A percentile compares a stretch with the other conserved stretches of the same genome.
These are phyloP conservation scores for Larimichthys crocea DNA, from an alignment of 2,113 vertebrate species.

Conservation along the genomic window DNA sequence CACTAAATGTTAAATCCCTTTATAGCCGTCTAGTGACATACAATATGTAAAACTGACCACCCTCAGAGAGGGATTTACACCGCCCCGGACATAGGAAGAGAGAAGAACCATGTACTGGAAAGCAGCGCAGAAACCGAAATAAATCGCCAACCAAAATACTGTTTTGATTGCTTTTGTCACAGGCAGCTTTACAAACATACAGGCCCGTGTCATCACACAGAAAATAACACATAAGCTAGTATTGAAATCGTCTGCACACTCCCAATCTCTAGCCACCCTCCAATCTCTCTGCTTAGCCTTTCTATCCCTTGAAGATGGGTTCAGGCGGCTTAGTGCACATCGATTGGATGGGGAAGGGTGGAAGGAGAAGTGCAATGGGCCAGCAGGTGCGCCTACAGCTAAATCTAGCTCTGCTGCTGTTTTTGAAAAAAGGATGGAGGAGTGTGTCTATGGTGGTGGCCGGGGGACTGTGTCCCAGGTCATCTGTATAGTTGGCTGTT, in stretches of 20 bases:
- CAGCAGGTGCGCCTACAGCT: constrained; percentile 60
- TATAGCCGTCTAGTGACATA: constrained; percentile 84
- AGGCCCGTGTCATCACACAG: constrained; percentile 37
- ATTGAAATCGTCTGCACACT: constrained; percentile 53
- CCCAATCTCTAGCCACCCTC: constrained; percentile 48
- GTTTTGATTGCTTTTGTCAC: constrained; percentile 72
- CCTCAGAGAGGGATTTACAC: constrained; percentile 80
- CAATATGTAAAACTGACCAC: constrained; percentile 87
- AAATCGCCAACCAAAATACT: constrained; percentile 43
- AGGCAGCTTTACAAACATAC: constrained; percentile 44
- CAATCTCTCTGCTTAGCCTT: constrained; percentile 62
- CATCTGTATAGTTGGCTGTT: constrained; percentile 66
- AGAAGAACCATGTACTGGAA: constrained; percentile 21
- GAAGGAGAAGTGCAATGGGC: constrained; percentile 53
- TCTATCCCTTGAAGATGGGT: constrained; percentile 68
- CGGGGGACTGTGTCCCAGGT: constrained; percentile 44
- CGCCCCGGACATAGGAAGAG: constrained; percentile 42
- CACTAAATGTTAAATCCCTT: constrained; percentile 86
- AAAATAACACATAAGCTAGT: constrained; percentile 61
- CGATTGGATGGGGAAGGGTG: constrained; percentile 64
- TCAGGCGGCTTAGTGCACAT: constrained; percentile 72
- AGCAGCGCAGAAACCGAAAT: constrained; percentile 21
- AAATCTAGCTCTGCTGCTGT: constrained; percentile 43
- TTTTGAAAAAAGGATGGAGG: constrained; percentile 41
- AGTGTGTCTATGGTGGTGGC: constrained; percentile 48